Percentiles rank a stretch among this genome's conserved stretches.
Conservation (phyloP, 2,113 vertebrate genomes). For the Corythornis madagascariensis region DNA sequence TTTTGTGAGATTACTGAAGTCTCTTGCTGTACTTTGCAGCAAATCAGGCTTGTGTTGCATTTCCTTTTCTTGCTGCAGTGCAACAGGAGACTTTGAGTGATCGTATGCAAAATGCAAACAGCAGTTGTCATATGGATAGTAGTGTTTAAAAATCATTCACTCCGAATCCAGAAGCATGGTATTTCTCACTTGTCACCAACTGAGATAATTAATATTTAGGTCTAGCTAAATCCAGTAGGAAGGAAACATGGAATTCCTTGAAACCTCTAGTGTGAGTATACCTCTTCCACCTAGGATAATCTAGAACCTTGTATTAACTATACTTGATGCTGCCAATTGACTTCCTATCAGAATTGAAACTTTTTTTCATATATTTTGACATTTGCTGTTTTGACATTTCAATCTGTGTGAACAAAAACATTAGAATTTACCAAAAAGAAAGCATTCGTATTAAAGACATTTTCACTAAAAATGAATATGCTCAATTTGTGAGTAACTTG, state of each 20-base stretch:
- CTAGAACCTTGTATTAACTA: background rate
- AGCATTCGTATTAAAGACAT: slow-evolving; percentile 31
- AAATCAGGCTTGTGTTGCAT: background rate
- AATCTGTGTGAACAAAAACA: background rate
- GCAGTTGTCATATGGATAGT: slow-evolving; percentile 18
- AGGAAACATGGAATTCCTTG: background rate
- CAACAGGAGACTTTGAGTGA: slow-evolving; percentile 57
- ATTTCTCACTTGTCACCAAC: background rate
- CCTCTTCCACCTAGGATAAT: background rate
- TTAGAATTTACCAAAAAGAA: slow-evolving; percentile 14
- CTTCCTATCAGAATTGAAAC: slow-evolving; percentile 19
- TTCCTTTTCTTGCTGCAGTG: slow-evolving; percentile 67
- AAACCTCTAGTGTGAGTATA: background rate
- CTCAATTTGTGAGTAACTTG: slow-evolving; percentile 28
- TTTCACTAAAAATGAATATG: slow-evolving; percentile 31
- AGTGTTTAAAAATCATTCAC: slow-evolving; percentile 31
- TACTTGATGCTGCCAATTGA: slow-evolving; percentile 1
- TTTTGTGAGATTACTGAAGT: slow-evolving; percentile 61
- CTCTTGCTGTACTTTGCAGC: slow-evolving; percentile 65
- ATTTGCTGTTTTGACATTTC: slow-evolving; percentile 41
- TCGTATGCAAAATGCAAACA: slow-evolving; percentile 48
- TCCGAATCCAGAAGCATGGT: slow-evolving; percentile 39
- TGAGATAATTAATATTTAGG: slow-evolving; percentile 34
- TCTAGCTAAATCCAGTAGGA: slow-evolving; percentile 16
- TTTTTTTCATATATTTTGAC: slow-evolving; percentile 56